phyloP scores from a whole-genome alignment of 2,113 vertebrate species.

The Thinocorus orbignyianus region DNA sequence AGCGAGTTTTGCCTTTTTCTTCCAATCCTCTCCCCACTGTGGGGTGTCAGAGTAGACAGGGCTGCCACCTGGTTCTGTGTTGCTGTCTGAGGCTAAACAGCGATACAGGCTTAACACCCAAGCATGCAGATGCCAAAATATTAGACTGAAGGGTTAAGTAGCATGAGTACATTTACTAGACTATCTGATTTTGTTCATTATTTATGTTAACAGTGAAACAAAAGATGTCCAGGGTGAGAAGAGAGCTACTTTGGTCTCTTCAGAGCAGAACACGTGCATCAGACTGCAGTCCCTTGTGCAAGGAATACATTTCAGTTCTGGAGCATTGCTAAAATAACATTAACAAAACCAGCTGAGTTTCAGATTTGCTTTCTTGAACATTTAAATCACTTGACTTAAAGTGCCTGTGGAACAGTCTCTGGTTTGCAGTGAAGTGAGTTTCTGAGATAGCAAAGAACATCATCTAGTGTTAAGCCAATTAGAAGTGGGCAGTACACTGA shows the following conservation, averaged over 20 bases:
- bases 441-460: not conserved
- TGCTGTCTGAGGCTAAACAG: too few species aligned
- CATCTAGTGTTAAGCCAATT: not conserved
- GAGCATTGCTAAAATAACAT: not conserved
- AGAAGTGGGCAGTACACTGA: not conserved
- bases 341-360: not conserved
- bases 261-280: constrained; percentile 29
- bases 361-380: not conserved
- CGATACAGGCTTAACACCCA: not conserved
- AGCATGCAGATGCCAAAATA: not conserved
- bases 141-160: not conserved
- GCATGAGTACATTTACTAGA: not conserved
- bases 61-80: too few species aligned
- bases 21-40: too few species aligned
- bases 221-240: constrained; percentile 8
- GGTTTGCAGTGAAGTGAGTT: not conserved
- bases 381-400: not conserved
- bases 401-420: not conserved
- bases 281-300: not conserved
- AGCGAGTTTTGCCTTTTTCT: too few species aligned
- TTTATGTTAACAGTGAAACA: constrained; percentile 41
- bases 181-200: not conserved
- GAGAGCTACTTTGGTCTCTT: constrained; percentile 12
- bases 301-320: not conserved
- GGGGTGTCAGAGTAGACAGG: too few species aligned